Evolutionary conservation across 2,888 invertebrate genomes (phyloP), one percentile per base, ranked within the genome.

Genomic region (Hecatera dysodea): DNA sequence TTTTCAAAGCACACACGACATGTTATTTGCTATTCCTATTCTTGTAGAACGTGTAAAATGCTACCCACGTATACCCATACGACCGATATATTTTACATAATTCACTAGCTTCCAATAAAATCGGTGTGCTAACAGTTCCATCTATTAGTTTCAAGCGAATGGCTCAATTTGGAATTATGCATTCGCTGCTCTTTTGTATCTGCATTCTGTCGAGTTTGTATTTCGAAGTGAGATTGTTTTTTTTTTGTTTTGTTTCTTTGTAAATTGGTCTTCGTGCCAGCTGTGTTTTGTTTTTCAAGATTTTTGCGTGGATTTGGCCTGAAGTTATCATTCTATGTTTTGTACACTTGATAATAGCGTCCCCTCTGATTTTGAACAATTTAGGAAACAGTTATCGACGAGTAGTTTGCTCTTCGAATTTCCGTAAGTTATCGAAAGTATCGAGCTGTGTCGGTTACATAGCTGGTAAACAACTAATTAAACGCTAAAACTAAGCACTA

Each of bases 1-100:
- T 83, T 67, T 74, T 19, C 60, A 69, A 67, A 39, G 63, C 64
- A 71, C 77, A 83, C 78, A 85, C 85, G 83, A 85, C 85, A 86
- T 75, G 86, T 84, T 89, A 87, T 89, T 90, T 87, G 88, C 87
- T 84, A 84, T 87, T 84, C 85, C 81, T 82, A 84, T 89, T 90
- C 86, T 84, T 77, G 82, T 84, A 86, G 81, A 74, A 84, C 82
- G 88, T 90, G 91, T 90, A 89, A 90, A 90, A 87, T 86, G 87
- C 85, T 83, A 80, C 75, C 83, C 88, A 80, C 80, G 72, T 82
- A 67, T 50, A 42, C 55, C 53, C 75, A 74, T 63, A 62, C 70
- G 61, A 71, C 75, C 82, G 69, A 86, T 86, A 86, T 74, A 70
- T 75, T 87, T 86, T 79, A 79, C 72, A 81, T 79, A 79, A 79